phyloP scores from a whole-genome alignment of 2,888 invertebrate species.

The Platycheirus rosarum region DNA sequence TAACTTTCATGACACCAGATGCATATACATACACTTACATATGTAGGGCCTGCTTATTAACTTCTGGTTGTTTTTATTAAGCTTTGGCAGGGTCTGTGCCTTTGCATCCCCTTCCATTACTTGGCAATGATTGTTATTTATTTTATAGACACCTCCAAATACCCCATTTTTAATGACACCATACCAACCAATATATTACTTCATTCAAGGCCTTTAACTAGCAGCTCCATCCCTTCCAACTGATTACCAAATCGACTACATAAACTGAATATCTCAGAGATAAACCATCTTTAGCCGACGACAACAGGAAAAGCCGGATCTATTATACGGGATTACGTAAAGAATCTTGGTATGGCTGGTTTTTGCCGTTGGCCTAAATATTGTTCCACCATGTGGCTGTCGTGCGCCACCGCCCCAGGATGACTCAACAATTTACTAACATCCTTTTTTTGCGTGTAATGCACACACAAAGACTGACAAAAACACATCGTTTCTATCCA shows the following conservation, averaged over 20 bases:
- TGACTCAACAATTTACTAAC: slow-evolving; percentile 41
- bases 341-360: background rate
- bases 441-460: slow-evolving; percentile 49
- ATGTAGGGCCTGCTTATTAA: background rate
- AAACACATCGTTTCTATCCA: slow-evolving; percentile 1
- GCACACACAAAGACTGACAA: slow-evolving; percentile 3
- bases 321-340: slow-evolving; percentile 66
- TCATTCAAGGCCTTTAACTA: background rate
- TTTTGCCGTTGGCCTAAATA: slow-evolving; percentile 49
- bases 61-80: background rate
- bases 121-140: slow-evolving; percentile 30
- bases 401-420: slow-evolving; percentile 32
- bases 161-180: background rate
- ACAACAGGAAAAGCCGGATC: slow-evolving; percentile 20
- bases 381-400: slow-evolving; percentile 23
- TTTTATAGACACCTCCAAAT: background rate
- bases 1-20: background rate
- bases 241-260: slow-evolving; percentile 44
- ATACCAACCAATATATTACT: slow-evolving; percentile 9
- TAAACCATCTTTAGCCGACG: slow-evolving; percentile 36
- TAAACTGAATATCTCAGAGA: slow-evolving; percentile 38
- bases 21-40: background rate
- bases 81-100: background rate
- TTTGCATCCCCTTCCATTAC: slow-evolving; percentile 10
- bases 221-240: slow-evolving; percentile 1